A percentile compares a stretch with the other conserved stretches of the same genome.
phyloP scores from a whole-genome alignment of 2,113 vertebrate genomes.

The Albula goreensis region DNA sequence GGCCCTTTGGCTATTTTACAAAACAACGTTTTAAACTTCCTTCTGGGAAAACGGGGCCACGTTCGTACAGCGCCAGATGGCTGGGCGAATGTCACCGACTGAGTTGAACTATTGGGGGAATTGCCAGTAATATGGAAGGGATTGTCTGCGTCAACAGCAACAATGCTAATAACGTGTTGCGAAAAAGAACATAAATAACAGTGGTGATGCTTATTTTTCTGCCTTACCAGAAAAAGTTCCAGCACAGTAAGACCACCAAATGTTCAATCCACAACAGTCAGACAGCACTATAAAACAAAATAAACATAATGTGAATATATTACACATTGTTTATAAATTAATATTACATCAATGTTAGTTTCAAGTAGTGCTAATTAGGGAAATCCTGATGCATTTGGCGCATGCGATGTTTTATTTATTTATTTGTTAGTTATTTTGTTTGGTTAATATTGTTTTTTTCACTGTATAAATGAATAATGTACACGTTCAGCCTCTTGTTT shows the following conservation, averaged over 20 bases:
- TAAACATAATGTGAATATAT: background rate
- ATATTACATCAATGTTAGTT: too few relatives aligned
- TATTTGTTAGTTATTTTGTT: too few relatives aligned
- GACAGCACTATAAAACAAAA: background rate
- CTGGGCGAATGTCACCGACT: conserved; percentile 7
- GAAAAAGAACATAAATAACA: background rate
- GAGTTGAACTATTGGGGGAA: background rate
- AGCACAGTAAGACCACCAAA: background rate
- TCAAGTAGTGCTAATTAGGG: too few relatives aligned
- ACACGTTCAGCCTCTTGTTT: too few relatives aligned
- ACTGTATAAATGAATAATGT: too few relatives aligned
- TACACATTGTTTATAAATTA: background rate
- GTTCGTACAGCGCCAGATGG: conserved; percentile 39
- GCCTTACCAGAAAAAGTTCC: background rate
- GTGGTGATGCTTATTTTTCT: background rate
- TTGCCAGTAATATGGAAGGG: background rate
- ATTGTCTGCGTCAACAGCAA: background rate
- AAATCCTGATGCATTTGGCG: too few relatives aligned
- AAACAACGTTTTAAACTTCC: conserved; percentile 34
- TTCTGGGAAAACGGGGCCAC: conserved; percentile 39
- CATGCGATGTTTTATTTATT: too few relatives aligned
- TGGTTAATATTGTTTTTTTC: too few relatives aligned
- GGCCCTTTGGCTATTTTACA: conserved; percentile 35
- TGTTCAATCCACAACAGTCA: background rate
- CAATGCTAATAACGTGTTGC: background rate